A percentile compares a stretch with the other conserved stretches of the same genome.
These are phyloP conservation scores for Tineola bisselliella DNA, from an alignment of 2,888 invertebrate genomes.

Conservation along the genomic window DNA sequence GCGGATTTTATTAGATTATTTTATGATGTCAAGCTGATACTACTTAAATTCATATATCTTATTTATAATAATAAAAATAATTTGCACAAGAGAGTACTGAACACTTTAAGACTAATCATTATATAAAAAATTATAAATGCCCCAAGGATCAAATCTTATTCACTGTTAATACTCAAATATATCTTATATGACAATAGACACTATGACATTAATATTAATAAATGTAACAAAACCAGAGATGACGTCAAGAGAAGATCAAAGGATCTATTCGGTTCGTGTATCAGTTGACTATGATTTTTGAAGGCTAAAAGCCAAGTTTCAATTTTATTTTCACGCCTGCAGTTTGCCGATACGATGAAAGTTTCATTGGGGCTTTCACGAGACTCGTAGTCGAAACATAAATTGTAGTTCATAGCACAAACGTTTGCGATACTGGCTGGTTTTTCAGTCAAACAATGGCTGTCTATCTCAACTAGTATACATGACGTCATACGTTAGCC, in stretches of 20 bases:
- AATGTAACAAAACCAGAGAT: neutral
- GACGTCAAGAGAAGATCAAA: neutral
- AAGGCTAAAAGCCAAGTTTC: slow-evolving; percentile 23
- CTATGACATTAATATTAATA: neutral
- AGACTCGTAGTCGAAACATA: slow-evolving; percentile 43
- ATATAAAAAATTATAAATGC: neutral
- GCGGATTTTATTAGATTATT: too few species aligned
- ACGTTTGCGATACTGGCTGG: neutral
- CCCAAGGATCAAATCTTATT: too few species aligned
- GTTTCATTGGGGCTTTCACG: slow-evolving; percentile 57
- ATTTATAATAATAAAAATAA: too few species aligned
- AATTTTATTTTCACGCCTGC: slow-evolving; percentile 63
- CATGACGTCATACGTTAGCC: too few species aligned
- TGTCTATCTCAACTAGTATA: too few species aligned
- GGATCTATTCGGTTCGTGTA: slow-evolving; percentile 1
- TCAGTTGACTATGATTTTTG: slow-evolving; percentile 15
- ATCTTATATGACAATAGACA: neutral
- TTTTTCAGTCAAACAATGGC: neutral
- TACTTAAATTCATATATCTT: too few species aligned
- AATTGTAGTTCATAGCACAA: slow-evolving; percentile 26
- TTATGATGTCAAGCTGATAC: too few species aligned
- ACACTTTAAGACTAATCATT: too few species aligned
- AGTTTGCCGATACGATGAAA: slow-evolving; percentile 58
- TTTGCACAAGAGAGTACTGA: too few species aligned
- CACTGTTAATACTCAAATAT: neutral